These are phyloP conservation scores for Drosophila pachea DNA, from an alignment of 1,140 invertebrate genomes.

Conservation along the genomic window DNA sequence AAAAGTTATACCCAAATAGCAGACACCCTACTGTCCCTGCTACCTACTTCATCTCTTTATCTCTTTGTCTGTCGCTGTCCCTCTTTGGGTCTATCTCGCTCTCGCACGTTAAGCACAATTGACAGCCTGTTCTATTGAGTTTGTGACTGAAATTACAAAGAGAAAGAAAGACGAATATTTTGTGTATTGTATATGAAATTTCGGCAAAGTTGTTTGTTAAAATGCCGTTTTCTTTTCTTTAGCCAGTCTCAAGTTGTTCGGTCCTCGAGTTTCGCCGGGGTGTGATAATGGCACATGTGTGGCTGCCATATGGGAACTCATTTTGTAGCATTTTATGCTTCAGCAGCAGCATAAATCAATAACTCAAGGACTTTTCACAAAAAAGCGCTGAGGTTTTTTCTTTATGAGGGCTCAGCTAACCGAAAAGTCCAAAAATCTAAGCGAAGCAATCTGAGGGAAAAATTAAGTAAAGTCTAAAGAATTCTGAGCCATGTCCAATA, in stretches of 20 bases:
- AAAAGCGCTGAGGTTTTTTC: slow-evolving; percentile 1
- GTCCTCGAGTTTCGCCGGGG: slow-evolving; percentile 7
- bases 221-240: slow-evolving; percentile 25
- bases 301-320: slow-evolving; percentile 59
- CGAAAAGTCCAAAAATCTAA: background rate
- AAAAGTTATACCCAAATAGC: slow-evolving; percentile 47
- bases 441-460: slow-evolving; percentile 5
- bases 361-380: slow-evolving; percentile 39
- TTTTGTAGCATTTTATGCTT: slow-evolving; percentile 49
- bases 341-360: slow-evolving; percentile 65
- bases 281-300: slow-evolving; percentile 71
- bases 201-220: slow-evolving; percentile 53
- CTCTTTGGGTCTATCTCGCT: background rate
- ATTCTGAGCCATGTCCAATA: too few relatives aligned
- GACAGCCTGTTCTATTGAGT: slow-evolving; percentile 50
- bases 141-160: slow-evolving; percentile 63
- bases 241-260: slow-evolving; percentile 7
- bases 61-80: too few relatives aligned
- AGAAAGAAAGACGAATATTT: slow-evolving; percentile 11
- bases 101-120: background rate
- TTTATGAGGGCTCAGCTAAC: slow-evolving; percentile 4
- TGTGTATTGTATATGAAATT: slow-evolving; percentile 53
- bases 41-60: too few relatives aligned
- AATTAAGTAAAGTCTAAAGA: slow-evolving; percentile 4
- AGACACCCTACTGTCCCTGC: slow-evolving; percentile 1